Evolutionary conservation across 2,888 invertebrate species (phyloP).

Genomic region (Ornithoptera alexandrae): DNA sequence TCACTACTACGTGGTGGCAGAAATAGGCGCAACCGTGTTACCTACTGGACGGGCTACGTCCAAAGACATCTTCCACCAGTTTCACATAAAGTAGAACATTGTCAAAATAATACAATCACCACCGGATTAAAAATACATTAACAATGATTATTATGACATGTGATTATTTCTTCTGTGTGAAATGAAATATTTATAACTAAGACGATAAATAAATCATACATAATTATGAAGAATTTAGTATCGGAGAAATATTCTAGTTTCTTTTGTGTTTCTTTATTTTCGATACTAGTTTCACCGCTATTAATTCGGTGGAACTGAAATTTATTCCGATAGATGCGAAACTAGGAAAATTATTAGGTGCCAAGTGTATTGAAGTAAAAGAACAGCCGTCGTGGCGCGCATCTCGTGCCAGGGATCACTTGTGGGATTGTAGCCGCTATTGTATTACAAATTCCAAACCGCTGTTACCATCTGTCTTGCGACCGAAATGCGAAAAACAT

Average conservation of each 20-base stretch:
- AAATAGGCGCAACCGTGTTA: not conserved
- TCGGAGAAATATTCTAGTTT: not conserved
- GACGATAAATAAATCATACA: not conserved
- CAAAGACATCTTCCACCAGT: not conserved
- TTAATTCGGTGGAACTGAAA: slow-evolving; percentile 40
- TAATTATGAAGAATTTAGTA: not conserved
- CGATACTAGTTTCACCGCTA: not conserved
- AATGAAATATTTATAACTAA: not conserved
- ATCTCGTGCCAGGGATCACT: slow-evolving; percentile 65
- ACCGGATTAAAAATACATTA: not conserved
- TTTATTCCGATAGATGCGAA: slow-evolving; percentile 60
- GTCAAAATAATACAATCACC: not conserved
- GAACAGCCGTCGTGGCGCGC: slow-evolving; percentile 61
- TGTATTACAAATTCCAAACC: slow-evolving; percentile 68
- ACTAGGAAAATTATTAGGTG: slow-evolving; percentile 67
- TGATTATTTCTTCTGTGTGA: not conserved
- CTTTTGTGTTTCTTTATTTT: slow-evolving; percentile 1
- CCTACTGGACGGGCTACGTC: not conserved
- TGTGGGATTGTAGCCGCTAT: slow-evolving; percentile 57
- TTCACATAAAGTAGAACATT: not conserved
- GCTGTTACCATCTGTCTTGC: slow-evolving; percentile 66
- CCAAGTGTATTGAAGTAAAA: slow-evolving; percentile 70
- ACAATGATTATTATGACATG: not conserved
- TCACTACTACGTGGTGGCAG: not conserved
- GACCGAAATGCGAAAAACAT: slow-evolving; percentile 59